These are phyloP conservation scores for Pterostichus madidus DNA, from an alignment of 2,888 invertebrate species.

Conservation along the genomic window DNA sequence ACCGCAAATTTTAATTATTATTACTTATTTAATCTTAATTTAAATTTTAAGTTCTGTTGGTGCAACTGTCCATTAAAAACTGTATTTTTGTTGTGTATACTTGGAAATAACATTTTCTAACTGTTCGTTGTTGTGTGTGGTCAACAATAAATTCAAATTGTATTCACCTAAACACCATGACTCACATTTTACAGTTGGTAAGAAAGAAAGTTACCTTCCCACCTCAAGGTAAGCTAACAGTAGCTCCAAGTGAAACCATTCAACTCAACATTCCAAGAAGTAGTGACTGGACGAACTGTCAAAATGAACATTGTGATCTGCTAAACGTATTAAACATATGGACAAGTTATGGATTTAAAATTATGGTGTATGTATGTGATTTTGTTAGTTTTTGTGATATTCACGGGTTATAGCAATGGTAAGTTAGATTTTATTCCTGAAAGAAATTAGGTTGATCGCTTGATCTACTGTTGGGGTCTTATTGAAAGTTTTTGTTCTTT, in stretches of 20 bases:
- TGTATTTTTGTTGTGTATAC: background rate
- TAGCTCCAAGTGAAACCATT: constrained; percentile 18
- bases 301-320: constrained; percentile 41
- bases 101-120: background rate
- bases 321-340: constrained; percentile 54
- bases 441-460: constrained; percentile 48
- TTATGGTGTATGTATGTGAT: constrained; percentile 26
- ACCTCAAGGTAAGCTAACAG: constrained; percentile 26
- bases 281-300: constrained; percentile 43
- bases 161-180: background rate
- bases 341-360: constrained; percentile 57
- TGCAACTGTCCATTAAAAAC: too few species aligned
- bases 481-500: constrained; percentile 18
- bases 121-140: too few species aligned
- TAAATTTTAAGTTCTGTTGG: too few species aligned
- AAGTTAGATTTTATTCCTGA: constrained; percentile 62
- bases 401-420: constrained; percentile 68
- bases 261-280: constrained; percentile 56
- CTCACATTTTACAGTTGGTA: constrained; percentile 20
- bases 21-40: too few species aligned
- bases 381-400: constrained; percentile 67
- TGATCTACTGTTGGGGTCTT: constrained; percentile 60
- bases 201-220: constrained; percentile 32
- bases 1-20: too few species aligned
- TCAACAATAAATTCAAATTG: too few species aligned